Evolutionary conservation across 2,797 vertebrate genomes (phyloP), one percentile per base, ranked within the genome.

Genomic region (Eidolon dupreanum): DNA sequence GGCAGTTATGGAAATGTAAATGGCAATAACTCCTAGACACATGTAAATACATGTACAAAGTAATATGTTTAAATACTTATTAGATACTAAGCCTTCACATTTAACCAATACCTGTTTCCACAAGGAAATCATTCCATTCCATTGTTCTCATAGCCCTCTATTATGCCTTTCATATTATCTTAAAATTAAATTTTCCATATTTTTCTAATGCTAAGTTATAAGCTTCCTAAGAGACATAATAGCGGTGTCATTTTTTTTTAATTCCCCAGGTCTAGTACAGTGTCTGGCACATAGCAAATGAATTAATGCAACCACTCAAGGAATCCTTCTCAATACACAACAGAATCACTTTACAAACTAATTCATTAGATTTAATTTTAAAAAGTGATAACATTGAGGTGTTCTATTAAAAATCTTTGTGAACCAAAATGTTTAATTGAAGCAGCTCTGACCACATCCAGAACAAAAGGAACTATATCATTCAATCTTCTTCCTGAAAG

Each of bases 401-500:
- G 19, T 49, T 84, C 12, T 12, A 73, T 15, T 74, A 79, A 73
- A 57, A 91, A n/a, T 10, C 15, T 26, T 55, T 90, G 75, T 20
- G 12, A 86, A 87, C 20, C 2, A 91, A 61, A 91, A 75, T 57
- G 65, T 57, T 90, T 79, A 86, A 86, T 91, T 88, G 74, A 85
- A 88, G 46, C 33, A 77, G 6, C 53, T 33, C 38, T 89, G 31
- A 90, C 1, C 6, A 49, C 26, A 78, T 43, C 33, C 2, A 46
- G 53, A 81, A 95, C 36, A 65, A 87, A 90, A 75, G 36, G 12
- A 26, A 36, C 26, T 68, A 36, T 59, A 70, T 78, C 6, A 9
- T 49, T 86, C 6, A 28, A 38, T 63, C 49, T 59, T 90, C n/a
- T 31, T 93, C n/a, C 83, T 90, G 26, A 97, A 94, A 96, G n/a